phyloP scores from a whole-genome alignment of 2,888 invertebrate species.

The Andrena haemorrhoa region DNA sequence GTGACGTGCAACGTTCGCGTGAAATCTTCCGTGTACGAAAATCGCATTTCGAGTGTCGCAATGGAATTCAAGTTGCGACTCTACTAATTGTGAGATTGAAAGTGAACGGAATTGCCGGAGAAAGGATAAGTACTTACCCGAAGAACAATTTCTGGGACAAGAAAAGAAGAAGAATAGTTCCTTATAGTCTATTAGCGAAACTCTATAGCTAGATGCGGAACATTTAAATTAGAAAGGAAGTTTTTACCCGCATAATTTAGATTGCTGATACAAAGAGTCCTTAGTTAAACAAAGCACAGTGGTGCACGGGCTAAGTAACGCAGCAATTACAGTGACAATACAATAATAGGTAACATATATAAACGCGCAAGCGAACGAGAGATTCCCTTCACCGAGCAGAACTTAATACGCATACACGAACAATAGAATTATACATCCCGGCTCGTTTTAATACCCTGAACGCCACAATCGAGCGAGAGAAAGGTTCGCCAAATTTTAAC shows the following conservation, averaged over 20 bases:
- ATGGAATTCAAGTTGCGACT: not conserved
- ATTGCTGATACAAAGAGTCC: too few species aligned
- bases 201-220: too few species aligned
- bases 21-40: not conserved
- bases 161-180: too few species aligned
- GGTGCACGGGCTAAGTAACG: too few species aligned
- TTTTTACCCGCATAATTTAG: too few species aligned
- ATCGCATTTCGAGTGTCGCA: not conserved
- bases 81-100: not conserved
- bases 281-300: too few species aligned
- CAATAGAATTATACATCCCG: not conserved
- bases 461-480: not conserved
- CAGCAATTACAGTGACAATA: too few species aligned
- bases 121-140: too few species aligned
- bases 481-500: not conserved
- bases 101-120: not conserved
- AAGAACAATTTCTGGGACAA: not conserved
- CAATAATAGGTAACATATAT: not conserved
- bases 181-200: too few species aligned
- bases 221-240: too few species aligned
- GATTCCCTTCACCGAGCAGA: not conserved
- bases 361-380: not conserved
- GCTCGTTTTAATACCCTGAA: not conserved
- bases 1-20: slow-evolving; percentile 14
- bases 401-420: not conserved